Percentiles rank a stretch among this genome's conserved stretches.
These are phyloP conservation scores for Fistularia tabacaria DNA, from an alignment of 2,797 vertebrate species.

Conservation along the genomic window DNA sequence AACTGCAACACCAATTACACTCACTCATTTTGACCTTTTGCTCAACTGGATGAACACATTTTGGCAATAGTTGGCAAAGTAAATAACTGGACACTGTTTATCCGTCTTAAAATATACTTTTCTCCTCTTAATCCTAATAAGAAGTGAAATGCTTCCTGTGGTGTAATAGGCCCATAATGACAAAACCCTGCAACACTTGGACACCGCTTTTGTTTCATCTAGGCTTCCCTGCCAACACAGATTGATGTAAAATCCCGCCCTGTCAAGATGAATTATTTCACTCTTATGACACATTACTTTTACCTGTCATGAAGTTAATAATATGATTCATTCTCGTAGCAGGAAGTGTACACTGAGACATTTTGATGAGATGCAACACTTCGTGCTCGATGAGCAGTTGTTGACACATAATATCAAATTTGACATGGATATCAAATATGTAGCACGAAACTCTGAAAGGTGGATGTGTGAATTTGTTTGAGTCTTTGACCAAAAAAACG, in stretches of 20 bases:
- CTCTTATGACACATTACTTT: neutral
- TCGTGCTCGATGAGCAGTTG: too few species aligned
- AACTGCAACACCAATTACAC: too few species aligned
- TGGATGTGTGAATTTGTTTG: too few species aligned
- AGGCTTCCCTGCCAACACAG: neutral
- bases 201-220: neutral
- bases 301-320: conserved; percentile 4
- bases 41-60: too few species aligned
- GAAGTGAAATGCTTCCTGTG: conserved; percentile 1
- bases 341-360: neutral
- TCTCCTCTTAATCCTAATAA: conserved; percentile 1
- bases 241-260: neutral
- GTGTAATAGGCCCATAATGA: neutral
- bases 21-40: conserved; percentile 2
- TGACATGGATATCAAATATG: too few species aligned
- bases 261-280: neutral
- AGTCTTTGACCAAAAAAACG: too few species aligned
- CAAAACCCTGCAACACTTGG: neutral
- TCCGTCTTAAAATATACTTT: neutral
- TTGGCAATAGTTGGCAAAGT: neutral
- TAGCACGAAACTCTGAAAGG: too few species aligned
- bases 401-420: too few species aligned
- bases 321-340: neutral
- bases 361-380: too few species aligned
- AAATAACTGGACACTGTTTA: neutral